A percentile compares a stretch with the other conserved stretches of the same genome.
Conservation (phyloP, 2,113 vertebrate species). For the Thunnus thynnus region DNA sequence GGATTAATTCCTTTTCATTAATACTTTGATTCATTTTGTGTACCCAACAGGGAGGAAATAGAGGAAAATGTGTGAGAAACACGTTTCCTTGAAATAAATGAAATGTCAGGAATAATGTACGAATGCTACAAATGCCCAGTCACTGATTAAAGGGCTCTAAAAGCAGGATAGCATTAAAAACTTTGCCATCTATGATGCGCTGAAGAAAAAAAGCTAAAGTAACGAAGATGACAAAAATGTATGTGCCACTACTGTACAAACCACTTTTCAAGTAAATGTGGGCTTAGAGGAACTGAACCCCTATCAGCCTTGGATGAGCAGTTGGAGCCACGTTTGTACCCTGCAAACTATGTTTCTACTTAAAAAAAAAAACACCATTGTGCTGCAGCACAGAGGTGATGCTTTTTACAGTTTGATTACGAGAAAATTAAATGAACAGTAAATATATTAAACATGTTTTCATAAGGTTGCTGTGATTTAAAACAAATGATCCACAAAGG, state of each 20-base stretch:
- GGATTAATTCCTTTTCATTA: not conserved
- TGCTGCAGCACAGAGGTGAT: not conserved
- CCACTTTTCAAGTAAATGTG: slow-evolving; percentile 60
- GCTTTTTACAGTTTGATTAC: not conserved
- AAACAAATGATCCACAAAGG: slow-evolving; percentile 26
- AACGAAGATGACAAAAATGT: slow-evolving; percentile 15
- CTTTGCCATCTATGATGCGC: not conserved
- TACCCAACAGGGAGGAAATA: slow-evolving; percentile 16
- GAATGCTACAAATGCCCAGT: slow-evolving; percentile 8
- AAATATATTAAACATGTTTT: not conserved
- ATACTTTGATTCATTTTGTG: slow-evolving; percentile 4
- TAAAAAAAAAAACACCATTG: slow-evolving; percentile 4
- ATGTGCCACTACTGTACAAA: slow-evolving; percentile 10
- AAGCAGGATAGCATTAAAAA: slow-evolving; percentile 1
- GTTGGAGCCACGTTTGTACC: slow-evolving; percentile 46
- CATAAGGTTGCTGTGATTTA: not conserved
- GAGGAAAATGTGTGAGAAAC: slow-evolving; percentile 6
- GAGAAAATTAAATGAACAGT: not conserved
- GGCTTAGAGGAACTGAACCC: slow-evolving; percentile 3
- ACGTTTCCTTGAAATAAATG: slow-evolving; percentile 1
- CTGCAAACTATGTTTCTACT: not conserved
- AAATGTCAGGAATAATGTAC: slow-evolving; percentile 24
- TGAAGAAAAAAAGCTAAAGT: slow-evolving; percentile 14
- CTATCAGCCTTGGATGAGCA: slow-evolving; percentile 1
- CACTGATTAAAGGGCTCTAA: slow-evolving; percentile 1